phyloP scores from a whole-genome alignment of 2,888 invertebrate genomes.

The Halocaridina rubra region DNA sequence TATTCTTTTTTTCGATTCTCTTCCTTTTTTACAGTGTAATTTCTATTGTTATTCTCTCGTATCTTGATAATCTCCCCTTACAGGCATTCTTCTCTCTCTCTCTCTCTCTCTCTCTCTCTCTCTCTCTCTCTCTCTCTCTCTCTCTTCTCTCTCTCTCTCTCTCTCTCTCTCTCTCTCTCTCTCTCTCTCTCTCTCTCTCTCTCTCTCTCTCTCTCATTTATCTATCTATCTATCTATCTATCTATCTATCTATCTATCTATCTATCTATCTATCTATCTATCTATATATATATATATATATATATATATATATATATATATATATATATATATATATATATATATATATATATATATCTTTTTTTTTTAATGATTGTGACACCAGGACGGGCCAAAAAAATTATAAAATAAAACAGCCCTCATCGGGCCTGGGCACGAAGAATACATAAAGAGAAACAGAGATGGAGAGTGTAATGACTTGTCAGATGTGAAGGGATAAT shows the following conservation, averaged over 20 bases:
- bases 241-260: not conserved
- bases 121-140: conserved; percentile 23
- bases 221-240: not conserved
- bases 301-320: too few relatives aligned
- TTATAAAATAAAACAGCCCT: too few relatives aligned
- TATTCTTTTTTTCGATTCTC: not conserved
- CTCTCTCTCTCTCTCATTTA: conserved; percentile 19
- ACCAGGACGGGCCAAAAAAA: too few relatives aligned
- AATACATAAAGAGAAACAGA: too few relatives aligned
- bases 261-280: not conserved
- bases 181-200: conserved; percentile 14
- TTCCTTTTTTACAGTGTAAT: not conserved
- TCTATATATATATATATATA: too few relatives aligned
- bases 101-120: conserved; percentile 16
- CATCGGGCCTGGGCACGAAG: too few relatives aligned
- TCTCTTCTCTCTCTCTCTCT: not conserved
- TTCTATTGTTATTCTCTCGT: not conserved
- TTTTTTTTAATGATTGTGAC: too few relatives aligned
- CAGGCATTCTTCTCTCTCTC: not conserved
- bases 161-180: not conserved
- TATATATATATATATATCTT: too few relatives aligned
- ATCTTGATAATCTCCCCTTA: too few relatives aligned
- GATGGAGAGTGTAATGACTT: too few relatives aligned
- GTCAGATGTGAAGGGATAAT: too few relatives aligned
- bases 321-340: too few relatives aligned